Base-by-base conservation (phyloP, 2,113 vertebrate species). In the Austrofundulus limnaeus region DNA sequence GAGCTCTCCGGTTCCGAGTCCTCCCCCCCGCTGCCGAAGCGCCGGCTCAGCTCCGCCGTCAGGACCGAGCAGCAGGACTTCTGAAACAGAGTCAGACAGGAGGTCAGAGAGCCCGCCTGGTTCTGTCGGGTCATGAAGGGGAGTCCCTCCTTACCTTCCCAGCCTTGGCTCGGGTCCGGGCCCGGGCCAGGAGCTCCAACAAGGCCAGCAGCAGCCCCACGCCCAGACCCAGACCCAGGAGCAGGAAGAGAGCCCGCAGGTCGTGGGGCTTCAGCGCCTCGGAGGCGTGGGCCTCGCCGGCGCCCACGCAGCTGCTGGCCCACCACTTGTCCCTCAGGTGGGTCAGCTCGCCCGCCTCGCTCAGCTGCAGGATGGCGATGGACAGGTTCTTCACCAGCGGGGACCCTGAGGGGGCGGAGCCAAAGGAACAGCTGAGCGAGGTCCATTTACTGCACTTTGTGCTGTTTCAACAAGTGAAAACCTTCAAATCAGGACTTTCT, bases 311-410 rank as follows among this genome's bases (percentile, higher is more conserved):
- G 48, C 89, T 94, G 84, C 69, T 94, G 47, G 93, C 86, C 94
- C 95, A 96, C 95, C 94, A 97, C 73, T 95, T 97, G 54, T 91
- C 79, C 0, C 75, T 67, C 46, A 97, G 73, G 55, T 92, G 90
- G 0, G 92, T 90, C 0, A 97, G 86, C 4, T 92, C 86, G 0
- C 94, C 95, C 0, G 91, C 85, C 54, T 97, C 95, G 0, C 92
- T 92, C 56, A 95, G 89, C 41, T 88, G 78, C 31, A 95, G 92
- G 42, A 97, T 87, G 1, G 93, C 93, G 0, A 92, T 11, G 3
- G 90, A 92, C 13, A 97, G 80, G 41, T 92, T 89, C 66, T 93
- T 94, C 0, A 94, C 74, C 86, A 94, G 81, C 0, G 64, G 84
- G 34, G 90, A 95, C 1, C 90, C 95, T 96, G 70, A 19, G 7